Conservation (phyloP, 2,113 vertebrate genomes). For the Toxotes jaculatrix region DNA sequence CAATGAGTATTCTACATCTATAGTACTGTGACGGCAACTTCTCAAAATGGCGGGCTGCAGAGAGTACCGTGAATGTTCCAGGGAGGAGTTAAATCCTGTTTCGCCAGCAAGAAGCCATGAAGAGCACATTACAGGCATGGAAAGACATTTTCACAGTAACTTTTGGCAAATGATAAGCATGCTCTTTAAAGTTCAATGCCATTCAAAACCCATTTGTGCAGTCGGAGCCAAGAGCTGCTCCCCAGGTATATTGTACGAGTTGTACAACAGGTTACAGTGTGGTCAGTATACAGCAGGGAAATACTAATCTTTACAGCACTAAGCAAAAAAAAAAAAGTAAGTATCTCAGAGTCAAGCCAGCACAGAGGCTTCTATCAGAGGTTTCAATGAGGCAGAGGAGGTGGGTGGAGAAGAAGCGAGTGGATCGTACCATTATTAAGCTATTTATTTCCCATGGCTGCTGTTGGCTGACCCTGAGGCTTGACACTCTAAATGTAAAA, state of each 20-base stretch:
- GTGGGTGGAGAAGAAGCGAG: slow-evolving; percentile 17
- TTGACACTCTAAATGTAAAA: slow-evolving; percentile 54
- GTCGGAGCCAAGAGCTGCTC: slow-evolving; percentile 6
- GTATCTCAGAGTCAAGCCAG: background rate
- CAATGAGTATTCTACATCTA: background rate
- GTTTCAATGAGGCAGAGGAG: slow-evolving; percentile 17
- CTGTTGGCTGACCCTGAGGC: slow-evolving; percentile 41
- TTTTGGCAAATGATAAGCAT: slow-evolving; percentile 31
- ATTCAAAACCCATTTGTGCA: slow-evolving; percentile 35
- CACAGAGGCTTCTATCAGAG: slow-evolving; percentile 20
- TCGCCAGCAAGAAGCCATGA: slow-evolving; percentile 11
- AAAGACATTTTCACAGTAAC: slow-evolving; percentile 28
- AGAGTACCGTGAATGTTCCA: slow-evolving; percentile 1
- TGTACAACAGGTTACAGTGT: slow-evolving; percentile 19
- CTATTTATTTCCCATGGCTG: slow-evolving; percentile 57
- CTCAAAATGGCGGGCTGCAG: background rate
- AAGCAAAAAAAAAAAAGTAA: slow-evolving; percentile 2
- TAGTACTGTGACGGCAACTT: background rate
- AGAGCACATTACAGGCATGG: background rate
- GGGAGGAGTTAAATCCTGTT: slow-evolving; percentile 17
- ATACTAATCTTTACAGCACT: background rate
- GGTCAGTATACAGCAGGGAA: slow-evolving; percentile 23
- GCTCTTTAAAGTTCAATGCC: slow-evolving; percentile 44
- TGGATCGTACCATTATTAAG: slow-evolving; percentile 43
- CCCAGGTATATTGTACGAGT: slow-evolving; percentile 1